Evolutionary conservation across 2,888 invertebrate genomes (phyloP).

Genomic region (Pyrrhosoma nymphula): DNA sequence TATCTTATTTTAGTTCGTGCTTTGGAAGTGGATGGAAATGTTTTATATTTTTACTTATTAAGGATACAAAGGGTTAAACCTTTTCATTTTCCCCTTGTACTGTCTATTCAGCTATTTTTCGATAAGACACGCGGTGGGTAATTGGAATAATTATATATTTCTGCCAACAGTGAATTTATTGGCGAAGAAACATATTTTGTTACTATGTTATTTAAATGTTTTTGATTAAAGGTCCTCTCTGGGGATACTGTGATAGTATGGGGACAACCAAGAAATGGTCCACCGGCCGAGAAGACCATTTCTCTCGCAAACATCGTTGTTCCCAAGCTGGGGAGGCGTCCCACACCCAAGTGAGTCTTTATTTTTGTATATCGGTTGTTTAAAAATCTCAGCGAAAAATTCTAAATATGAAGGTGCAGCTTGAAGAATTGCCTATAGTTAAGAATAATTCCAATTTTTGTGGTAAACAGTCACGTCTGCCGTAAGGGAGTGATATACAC

Average conservation of each 20-base stretch:
- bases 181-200: background rate
- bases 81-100: no score
- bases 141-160: no score
- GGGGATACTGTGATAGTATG: constrained; percentile 97
- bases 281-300: constrained; percentile 95
- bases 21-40: no score
- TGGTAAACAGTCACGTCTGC: no score
- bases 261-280: constrained; percentile 89
- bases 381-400: background rate
- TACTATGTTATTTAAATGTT: constrained; percentile 52
- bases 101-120: no score
- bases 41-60: no score
- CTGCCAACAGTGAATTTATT: no score
- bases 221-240: constrained; percentile 88
- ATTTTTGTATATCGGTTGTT: background rate
- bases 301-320: constrained; percentile 94
- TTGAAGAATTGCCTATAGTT: background rate
- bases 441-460: no score
- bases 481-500: no score
- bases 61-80: no score
- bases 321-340: constrained; percentile 92
- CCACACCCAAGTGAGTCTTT: constrained; percentile 79
- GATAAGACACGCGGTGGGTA: no score
- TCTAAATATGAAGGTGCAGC: background rate
- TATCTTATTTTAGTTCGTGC: no score